A percentile compares a stretch with the other conserved stretches of the same genome.
Evolutionary conservation across 2,797 vertebrate genomes (phyloP).

Genomic region (Sebastes nivosus): DNA sequence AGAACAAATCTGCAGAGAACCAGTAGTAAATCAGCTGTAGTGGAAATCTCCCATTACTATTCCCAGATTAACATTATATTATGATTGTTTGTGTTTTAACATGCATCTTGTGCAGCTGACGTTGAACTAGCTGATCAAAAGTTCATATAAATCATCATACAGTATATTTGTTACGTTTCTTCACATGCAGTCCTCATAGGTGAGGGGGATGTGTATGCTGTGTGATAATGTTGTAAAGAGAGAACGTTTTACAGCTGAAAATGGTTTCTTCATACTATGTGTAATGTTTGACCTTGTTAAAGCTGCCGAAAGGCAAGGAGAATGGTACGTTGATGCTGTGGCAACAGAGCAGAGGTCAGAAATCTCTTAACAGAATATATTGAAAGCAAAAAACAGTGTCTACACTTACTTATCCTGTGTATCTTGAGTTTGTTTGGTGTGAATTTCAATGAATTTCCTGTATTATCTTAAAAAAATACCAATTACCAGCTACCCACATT

Average conservation of each 20-base stretch:
- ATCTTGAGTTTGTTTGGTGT: not conserved
- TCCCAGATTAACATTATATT: not conserved
- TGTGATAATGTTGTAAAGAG: not conserved
- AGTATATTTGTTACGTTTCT: not conserved
- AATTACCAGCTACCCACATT: not conserved
- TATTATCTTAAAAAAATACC: no score
- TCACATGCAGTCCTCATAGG: not conserved
- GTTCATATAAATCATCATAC: not conserved
- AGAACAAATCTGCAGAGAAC: not conserved
- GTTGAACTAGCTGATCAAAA: not conserved
- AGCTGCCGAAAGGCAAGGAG: not conserved
- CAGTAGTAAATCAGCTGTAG: not conserved
- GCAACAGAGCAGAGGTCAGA: slow-evolving; percentile 1
- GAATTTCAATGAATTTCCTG: not conserved
- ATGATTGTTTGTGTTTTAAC: not conserved
- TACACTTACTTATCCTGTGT: not conserved
- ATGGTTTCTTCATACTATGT: not conserved
- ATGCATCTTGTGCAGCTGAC: not conserved
- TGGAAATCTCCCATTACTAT: not conserved
- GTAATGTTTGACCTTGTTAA: slow-evolving; percentile 5
- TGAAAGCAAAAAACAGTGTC: not conserved
- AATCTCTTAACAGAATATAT: not conserved
- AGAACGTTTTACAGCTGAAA: not conserved
- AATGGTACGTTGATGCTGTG: not conserved
- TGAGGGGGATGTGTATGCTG: not conserved